Evolutionary conservation across 1,140 invertebrate genomes (phyloP).

Genomic region (Chymomyza costata): DNA sequence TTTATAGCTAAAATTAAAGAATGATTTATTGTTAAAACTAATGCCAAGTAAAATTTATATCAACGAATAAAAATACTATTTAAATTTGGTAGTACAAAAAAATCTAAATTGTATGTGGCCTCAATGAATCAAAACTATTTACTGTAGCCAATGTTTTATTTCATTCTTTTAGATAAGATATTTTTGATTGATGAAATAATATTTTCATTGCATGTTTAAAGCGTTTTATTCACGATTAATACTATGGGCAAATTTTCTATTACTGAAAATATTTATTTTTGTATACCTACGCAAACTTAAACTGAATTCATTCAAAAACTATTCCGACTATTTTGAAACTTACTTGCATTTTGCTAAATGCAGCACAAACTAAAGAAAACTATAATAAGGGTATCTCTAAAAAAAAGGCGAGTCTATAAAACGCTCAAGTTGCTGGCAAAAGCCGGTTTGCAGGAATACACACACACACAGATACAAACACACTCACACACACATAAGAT

Average conservation of each 20-base stretch:
- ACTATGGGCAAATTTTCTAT: neutral
- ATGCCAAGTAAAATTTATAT: too few relatives aligned
- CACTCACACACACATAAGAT: neutral
- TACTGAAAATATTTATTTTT: neutral
- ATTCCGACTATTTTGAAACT: neutral
- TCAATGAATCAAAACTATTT: neutral
- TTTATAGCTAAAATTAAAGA: too few relatives aligned
- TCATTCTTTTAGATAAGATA: neutral
- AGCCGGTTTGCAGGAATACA: slow-evolving; percentile 64
- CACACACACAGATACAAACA: neutral
- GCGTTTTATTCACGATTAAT: neutral
- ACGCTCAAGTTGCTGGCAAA: slow-evolving; percentile 5
- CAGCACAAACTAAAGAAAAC: slow-evolving; percentile 21
- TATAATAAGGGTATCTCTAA: slow-evolving; percentile 8
- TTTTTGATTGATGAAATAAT: neutral
- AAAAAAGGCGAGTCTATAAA: slow-evolving; percentile 10
- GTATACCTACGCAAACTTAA: too few relatives aligned
- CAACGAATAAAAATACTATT: too few relatives aligned
- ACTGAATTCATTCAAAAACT: too few relatives aligned
- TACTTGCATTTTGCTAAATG: slow-evolving; percentile 1
- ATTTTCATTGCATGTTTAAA: too few relatives aligned
- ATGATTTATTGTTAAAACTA: too few relatives aligned
- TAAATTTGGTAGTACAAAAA: neutral
- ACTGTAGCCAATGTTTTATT: neutral
- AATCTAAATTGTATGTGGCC: neutral